A percentile compares a stretch with the other conserved stretches of the same genome.
Conservation (phyloP, 1,140 invertebrate genomes). For the Trachelipus rathkii region DNA sequence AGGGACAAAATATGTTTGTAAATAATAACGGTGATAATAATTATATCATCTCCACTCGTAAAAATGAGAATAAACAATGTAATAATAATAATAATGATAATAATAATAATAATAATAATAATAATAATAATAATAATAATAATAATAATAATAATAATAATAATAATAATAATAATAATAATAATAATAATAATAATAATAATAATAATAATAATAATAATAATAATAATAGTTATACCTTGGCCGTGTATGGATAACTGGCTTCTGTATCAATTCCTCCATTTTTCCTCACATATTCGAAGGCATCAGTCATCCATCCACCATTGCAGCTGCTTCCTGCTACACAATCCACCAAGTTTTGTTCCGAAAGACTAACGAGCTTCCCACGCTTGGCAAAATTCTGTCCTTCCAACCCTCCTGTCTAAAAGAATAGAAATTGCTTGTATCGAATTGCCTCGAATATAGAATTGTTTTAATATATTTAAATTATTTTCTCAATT, state of each 20-base stretch:
- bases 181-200: too few species aligned
- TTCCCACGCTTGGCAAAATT: slow-evolving; percentile 4
- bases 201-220: background rate
- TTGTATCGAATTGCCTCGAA: too few species aligned
- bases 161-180: too few species aligned
- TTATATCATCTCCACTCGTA: too few species aligned
- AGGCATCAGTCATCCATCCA: background rate
- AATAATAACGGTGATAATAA: too few species aligned
- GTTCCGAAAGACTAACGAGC: slow-evolving; percentile 2
- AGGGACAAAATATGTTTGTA: background rate
- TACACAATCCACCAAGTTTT: slow-evolving; percentile 22
- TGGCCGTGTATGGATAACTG: background rate
- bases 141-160: too few species aligned
- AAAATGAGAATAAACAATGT: too few species aligned
- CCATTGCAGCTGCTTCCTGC: background rate
- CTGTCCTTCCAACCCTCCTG: slow-evolving; percentile 2
- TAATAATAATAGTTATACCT: background rate
- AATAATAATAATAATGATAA: too few species aligned
- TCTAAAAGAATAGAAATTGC: slow-evolving; percentile 48
- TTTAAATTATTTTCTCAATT: too few species aligned
- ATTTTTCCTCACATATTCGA: background rate
- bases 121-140: too few species aligned
- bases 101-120: too few species aligned
- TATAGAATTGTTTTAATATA: too few species aligned
- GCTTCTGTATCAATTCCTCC: background rate